Conservation (phyloP, 2,888 invertebrate species). For the Nomada flava region DNA sequence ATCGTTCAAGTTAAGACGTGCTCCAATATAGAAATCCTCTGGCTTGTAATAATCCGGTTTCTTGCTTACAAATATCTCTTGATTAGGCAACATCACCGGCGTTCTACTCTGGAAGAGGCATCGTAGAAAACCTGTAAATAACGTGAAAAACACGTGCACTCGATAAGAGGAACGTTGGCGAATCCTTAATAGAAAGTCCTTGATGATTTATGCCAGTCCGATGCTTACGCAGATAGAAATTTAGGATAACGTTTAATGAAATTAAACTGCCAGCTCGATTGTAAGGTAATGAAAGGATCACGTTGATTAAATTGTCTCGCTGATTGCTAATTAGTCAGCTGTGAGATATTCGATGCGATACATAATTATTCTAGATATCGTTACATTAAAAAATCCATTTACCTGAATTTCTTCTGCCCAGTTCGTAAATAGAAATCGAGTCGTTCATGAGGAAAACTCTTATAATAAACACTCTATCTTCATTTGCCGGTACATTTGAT, state of each 20-base stretch:
- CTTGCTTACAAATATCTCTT: slow-evolving; percentile 89
- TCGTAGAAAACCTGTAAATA: slow-evolving; percentile 82
- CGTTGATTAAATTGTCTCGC: too few species aligned
- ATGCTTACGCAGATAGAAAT: not conserved
- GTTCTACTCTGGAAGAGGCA: slow-evolving; percentile 88
- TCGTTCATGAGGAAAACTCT: slow-evolving; percentile 93
- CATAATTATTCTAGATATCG: too few species aligned
- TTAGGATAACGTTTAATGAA: not conserved
- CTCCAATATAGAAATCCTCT: slow-evolving; percentile 94
- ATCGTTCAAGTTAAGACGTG: slow-evolving; percentile 90
- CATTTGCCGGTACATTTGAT: slow-evolving; percentile 88
- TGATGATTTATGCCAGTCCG: not conserved
- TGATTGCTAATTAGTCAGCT: too few species aligned
- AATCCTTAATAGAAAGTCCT: not conserved
- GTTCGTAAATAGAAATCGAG: slow-evolving; percentile 93
- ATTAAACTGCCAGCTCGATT: not conserved
- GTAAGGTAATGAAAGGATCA: too few species aligned
- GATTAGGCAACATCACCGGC: slow-evolving; percentile 90
- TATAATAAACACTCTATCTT: slow-evolving; percentile 90
- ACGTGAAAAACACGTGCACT: not conserved
- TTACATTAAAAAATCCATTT: slow-evolving; percentile 4
- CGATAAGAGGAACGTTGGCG: not conserved
- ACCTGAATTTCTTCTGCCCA: slow-evolving; percentile 90
- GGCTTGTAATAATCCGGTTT: slow-evolving; percentile 91
- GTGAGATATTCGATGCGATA: too few species aligned